Evolutionary conservation across 2,888 invertebrate genomes (phyloP).

Genomic region (Exocentrus adspersus): DNA sequence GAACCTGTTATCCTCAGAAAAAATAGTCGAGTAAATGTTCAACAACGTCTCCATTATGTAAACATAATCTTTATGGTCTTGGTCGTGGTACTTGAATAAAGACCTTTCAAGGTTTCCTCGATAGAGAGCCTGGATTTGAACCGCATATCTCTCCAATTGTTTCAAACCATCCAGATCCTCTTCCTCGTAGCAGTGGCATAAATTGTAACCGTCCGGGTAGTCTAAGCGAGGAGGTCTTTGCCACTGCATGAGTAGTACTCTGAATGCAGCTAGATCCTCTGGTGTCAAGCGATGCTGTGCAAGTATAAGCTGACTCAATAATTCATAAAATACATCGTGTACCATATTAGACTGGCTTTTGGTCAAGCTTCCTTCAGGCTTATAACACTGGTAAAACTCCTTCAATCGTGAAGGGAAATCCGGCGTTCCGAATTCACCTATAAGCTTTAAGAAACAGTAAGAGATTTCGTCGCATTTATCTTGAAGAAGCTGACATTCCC

Average conservation of each 20-base stretch:
- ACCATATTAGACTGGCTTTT: constrained; percentile 38
- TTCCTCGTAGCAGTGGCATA: constrained; percentile 28
- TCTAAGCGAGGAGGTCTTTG: not conserved
- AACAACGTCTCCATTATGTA: constrained; percentile 50
- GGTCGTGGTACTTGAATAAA: constrained; percentile 45
- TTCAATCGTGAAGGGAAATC: constrained; percentile 44
- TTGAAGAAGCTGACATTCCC: constrained; percentile 51
- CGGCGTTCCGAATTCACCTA: constrained; percentile 53
- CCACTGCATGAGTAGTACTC: constrained; percentile 29
- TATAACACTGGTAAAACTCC: constrained; percentile 51
- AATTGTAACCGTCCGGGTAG: constrained; percentile 2
- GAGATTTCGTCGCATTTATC: constrained; percentile 51
- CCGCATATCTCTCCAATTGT: constrained; percentile 48
- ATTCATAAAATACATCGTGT: constrained; percentile 34
- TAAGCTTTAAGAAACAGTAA: constrained; percentile 52
- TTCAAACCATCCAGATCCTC: constrained; percentile 48
- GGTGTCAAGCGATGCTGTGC: constrained; percentile 11
- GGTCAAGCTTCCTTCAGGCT: constrained; percentile 39
- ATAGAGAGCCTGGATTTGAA: constrained; percentile 55
- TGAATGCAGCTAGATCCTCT: constrained; percentile 22
- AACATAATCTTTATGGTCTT: constrained; percentile 42
- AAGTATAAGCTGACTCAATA: constrained; percentile 27
- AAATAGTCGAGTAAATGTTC: constrained; percentile 48
- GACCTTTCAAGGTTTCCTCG: constrained; percentile 49
- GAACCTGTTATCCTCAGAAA: constrained; percentile 43